Percentiles rank a stretch among this genome's conserved stretches.
phyloP scores from a whole-genome alignment of 2,888 invertebrate species.

The Cephus sareptanus region DNA sequence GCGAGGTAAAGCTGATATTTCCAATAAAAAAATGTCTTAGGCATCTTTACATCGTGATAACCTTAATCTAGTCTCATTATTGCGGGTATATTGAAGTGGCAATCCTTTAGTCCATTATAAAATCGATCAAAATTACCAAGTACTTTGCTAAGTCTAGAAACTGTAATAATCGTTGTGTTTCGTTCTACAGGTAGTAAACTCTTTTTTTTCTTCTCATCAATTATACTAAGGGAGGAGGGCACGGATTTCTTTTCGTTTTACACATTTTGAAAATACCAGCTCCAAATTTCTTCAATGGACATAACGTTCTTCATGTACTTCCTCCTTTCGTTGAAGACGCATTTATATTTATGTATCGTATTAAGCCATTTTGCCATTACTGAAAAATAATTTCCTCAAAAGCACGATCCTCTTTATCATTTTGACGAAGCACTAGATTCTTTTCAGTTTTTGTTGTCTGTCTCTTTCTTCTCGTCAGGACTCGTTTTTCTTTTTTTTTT shows the following conservation, averaged over 20 bases:
- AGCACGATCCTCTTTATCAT: background rate
- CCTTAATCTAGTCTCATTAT: conserved; percentile 41
- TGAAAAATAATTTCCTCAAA: background rate
- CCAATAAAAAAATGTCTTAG: conserved; percentile 40
- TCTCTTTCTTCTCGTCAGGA: background rate
- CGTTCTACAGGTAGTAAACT: conserved; percentile 23
- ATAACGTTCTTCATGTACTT: background rate
- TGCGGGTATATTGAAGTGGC: conserved; percentile 34
- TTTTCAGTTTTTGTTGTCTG: background rate
- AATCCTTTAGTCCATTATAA: conserved; percentile 30
- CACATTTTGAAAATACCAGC: background rate
- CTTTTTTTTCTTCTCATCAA: background rate
- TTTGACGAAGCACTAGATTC: background rate
- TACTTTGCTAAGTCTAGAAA: conserved; percentile 50
- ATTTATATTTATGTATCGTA: background rate
- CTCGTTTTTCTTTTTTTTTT: background rate
- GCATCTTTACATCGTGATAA: conserved; percentile 31
- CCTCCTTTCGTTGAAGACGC: background rate
- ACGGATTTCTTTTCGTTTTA: background rate
- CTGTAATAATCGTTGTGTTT: conserved; percentile 58
- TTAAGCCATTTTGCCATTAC: background rate
- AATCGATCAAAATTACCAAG: conserved; percentile 42
- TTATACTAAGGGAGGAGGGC: conserved; percentile 4
- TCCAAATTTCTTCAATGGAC: background rate
- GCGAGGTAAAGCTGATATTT: conserved; percentile 34